Conservation (phyloP, 2,113 vertebrate species). For the Hymenochirus boettgeri region DNA sequence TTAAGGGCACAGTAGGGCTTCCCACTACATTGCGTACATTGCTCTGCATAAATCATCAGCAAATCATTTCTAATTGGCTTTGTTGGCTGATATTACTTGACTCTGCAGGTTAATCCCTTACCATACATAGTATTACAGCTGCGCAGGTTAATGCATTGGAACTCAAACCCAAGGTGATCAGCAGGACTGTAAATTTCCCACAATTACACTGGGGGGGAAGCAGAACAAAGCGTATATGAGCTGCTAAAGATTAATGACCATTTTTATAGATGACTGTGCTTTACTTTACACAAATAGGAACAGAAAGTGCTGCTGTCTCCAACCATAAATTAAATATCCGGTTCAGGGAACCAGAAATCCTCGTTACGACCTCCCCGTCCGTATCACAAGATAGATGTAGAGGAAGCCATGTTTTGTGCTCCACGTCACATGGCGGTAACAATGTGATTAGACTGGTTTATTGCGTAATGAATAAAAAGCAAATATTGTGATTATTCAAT, state of each 20-base stretch:
- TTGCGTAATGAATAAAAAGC: too few relatives aligned
- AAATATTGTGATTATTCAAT: too few relatives aligned
- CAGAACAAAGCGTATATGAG: background rate
- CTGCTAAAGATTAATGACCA: slow-evolving; percentile 27
- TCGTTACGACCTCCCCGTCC: too few relatives aligned
- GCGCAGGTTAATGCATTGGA: background rate
- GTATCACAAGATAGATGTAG: too few relatives aligned
- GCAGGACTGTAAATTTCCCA: slow-evolving; percentile 28
- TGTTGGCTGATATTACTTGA: background rate
- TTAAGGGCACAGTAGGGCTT: background rate
- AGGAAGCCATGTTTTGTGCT: too few relatives aligned
- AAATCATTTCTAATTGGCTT: background rate
- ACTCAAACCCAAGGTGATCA: slow-evolving; percentile 14
- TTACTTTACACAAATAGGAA: slow-evolving; percentile 31
- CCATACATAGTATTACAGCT: background rate
- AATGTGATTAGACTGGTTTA: too few relatives aligned
- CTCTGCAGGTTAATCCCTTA: background rate
- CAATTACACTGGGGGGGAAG: slow-evolving; percentile 25
- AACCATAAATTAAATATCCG: slow-evolving; percentile 28
- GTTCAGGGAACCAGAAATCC: slow-evolving; percentile 4
- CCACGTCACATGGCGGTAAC: too few relatives aligned
- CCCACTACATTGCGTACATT: background rate
- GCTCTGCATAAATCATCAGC: background rate
- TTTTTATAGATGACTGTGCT: slow-evolving; percentile 37
- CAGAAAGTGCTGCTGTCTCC: slow-evolving; percentile 27